These are phyloP conservation scores for Smutsia gigantea DNA, from an alignment of 2,797 vertebrate genomes.

Conservation along the genomic window DNA sequence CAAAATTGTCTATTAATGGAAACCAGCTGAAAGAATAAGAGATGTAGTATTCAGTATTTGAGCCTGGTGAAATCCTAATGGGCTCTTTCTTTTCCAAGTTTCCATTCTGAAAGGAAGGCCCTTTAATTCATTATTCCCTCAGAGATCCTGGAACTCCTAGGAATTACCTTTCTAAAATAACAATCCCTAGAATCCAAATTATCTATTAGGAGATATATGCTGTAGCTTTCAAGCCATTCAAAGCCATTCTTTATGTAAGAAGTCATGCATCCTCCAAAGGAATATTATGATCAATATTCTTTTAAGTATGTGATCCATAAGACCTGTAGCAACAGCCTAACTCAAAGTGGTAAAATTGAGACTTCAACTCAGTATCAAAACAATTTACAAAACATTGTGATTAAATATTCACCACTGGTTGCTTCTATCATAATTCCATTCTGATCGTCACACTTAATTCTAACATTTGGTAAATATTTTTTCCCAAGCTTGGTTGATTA, in stretches of 20 bases:
- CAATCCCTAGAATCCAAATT: neutral
- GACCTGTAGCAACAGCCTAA: neutral
- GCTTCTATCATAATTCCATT: slow-evolving; percentile 51
- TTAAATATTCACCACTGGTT: slow-evolving; percentile 49
- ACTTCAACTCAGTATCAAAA: neutral
- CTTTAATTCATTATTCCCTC: slow-evolving; percentile 57
- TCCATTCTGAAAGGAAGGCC: slow-evolving; percentile 58
- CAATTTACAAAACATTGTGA: slow-evolving; percentile 49
- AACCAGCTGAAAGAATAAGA: slow-evolving; percentile 70
- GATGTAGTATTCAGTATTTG: slow-evolving; percentile 48
- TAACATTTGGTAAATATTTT: slow-evolving; percentile 33
- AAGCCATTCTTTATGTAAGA: slow-evolving; percentile 14
- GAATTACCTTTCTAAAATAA: slow-evolving; percentile 73
- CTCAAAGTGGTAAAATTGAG: slow-evolving; percentile 16
- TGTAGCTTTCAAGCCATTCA: slow-evolving; percentile 12
- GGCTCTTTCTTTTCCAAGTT: slow-evolving; percentile 61
- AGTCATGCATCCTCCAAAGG: neutral
- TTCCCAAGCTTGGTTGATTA: slow-evolving; percentile 33
- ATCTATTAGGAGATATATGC: neutral
- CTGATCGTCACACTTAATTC: slow-evolving; percentile 12
- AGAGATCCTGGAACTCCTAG: neutral
- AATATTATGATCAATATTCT: neutral
- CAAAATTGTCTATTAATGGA: slow-evolving; percentile 70
- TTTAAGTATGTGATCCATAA: neutral
- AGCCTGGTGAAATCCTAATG: slow-evolving; percentile 53